phyloP scores from a whole-genome alignment of 2,797 vertebrate genomes.

The Ambastaia sidthimunki region DNA sequence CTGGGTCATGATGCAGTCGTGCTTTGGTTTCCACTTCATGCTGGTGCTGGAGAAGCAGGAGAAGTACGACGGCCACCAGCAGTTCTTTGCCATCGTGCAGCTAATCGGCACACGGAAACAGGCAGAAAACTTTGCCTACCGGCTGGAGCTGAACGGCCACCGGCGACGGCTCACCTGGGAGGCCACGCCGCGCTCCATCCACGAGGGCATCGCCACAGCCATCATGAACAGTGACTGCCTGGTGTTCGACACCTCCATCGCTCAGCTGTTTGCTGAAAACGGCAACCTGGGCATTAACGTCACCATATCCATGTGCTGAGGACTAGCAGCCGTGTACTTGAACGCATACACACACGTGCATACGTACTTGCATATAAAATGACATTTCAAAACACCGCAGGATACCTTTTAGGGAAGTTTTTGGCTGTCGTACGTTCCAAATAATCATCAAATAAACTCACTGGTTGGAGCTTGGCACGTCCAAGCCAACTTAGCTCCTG shows the following conservation, averaged over 20 bases:
- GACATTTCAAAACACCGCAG: slow-evolving; percentile 65
- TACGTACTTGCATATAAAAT: slow-evolving; percentile 16
- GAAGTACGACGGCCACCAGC: slow-evolving; percentile 80
- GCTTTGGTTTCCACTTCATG: slow-evolving; percentile 96
- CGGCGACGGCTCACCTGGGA: slow-evolving; percentile 83
- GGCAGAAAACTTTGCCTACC: slow-evolving; percentile 82
- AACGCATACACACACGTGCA: slow-evolving; percentile 20
- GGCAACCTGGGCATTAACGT: slow-evolving; percentile 84
- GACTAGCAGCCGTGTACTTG: slow-evolving; percentile 31
- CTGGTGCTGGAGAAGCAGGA: slow-evolving; percentile 65
- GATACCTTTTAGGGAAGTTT: slow-evolving; percentile 49
- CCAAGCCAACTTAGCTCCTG: slow-evolving; percentile 45
- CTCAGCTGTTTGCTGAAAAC: slow-evolving; percentile 81
- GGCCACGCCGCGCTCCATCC: slow-evolving; percentile 82
- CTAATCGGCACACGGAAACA: slow-evolving; percentile 82
- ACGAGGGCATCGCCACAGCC: slow-evolving; percentile 80
- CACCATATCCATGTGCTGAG: slow-evolving; percentile 84
- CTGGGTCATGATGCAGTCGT: slow-evolving; percentile 99
- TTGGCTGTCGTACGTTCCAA: slow-evolving; percentile 54
- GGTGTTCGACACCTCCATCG: slow-evolving; percentile 82
- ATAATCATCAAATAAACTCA: slow-evolving; percentile 42
- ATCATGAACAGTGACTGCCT: slow-evolving; percentile 85
- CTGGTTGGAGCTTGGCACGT: slow-evolving; percentile 50
- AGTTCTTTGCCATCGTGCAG: slow-evolving; percentile 83
- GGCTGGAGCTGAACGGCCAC: slow-evolving; percentile 82